Conservation (phyloP, 2,888 invertebrate species). For the Lomographa bimaculata region DNA sequence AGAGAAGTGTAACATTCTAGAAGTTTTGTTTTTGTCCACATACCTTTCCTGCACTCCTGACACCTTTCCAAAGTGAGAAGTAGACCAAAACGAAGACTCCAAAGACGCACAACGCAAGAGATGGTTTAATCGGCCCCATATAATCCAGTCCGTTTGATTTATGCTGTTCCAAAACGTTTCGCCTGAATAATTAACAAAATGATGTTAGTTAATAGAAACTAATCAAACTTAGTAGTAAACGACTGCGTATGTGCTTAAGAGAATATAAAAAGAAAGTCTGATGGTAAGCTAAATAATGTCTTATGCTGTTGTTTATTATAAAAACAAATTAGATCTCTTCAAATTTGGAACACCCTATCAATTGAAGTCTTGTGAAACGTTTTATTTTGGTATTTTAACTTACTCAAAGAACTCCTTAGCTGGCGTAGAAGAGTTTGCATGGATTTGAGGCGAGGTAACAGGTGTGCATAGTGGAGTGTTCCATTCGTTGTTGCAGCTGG, state of each 20-base stretch:
- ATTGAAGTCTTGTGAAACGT: too few species aligned
- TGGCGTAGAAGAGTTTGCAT: conserved; percentile 87
- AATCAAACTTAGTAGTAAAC: too few species aligned
- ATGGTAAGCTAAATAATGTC: too few species aligned
- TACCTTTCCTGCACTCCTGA: conserved; percentile 96
- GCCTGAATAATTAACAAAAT: conserved; percentile 77
- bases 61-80: conserved; percentile 98
- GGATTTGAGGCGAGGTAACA: conserved; percentile 79
- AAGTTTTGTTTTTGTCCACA: conserved; percentile 26
- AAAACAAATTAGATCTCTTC: too few species aligned
- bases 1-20: too few species aligned
- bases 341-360: too few species aligned
- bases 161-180: conserved; percentile 93
- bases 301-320: too few species aligned
- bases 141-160: conserved; percentile 92
- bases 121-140: conserved; percentile 95
- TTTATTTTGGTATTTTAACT: too few species aligned
- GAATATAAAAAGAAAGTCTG: too few species aligned
- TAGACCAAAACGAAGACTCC: conserved; percentile 97
- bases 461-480: conserved; percentile 91
- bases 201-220: not conserved
- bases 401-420: conserved; percentile 96
- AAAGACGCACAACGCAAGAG: conserved; percentile 94
- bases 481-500: conserved; percentile 93
- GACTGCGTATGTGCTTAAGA: too few species aligned